These are phyloP conservation scores for Peromyscus aztecus DNA, from an alignment of 2,797 vertebrate genomes.

Conservation along the genomic window DNA sequence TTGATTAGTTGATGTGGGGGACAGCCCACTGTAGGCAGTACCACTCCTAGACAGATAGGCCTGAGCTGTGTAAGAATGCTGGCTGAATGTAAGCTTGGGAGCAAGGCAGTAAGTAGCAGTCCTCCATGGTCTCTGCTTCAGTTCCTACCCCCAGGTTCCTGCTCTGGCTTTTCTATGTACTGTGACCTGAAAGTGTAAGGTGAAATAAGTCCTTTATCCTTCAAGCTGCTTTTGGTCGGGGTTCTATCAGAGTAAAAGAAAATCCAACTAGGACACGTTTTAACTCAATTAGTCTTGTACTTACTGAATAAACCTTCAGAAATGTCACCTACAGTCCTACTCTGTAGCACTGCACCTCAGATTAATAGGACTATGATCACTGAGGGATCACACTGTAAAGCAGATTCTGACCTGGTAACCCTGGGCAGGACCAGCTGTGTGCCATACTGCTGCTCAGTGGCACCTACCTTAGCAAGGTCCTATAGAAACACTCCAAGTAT, in stretches of 20 bases:
- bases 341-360: neutral
- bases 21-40: neutral
- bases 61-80: neutral
- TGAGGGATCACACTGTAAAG: neutral
- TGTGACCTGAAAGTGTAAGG: neutral
- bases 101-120: neutral
- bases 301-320: slow-evolving; percentile 3
- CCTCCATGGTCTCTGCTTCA: neutral
- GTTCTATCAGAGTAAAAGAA: neutral
- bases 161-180: neutral
- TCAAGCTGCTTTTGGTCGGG: neutral
- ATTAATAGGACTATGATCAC: slow-evolving; percentile 1
- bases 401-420: neutral
- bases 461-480: neutral
- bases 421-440: neutral
- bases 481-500: neutral
- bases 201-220: neutral
- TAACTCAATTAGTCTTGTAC: neutral
- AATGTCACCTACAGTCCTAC: slow-evolving; percentile 36
- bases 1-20: neutral
- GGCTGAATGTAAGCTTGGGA: neutral
- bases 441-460: neutral
- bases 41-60: neutral
- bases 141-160: neutral
- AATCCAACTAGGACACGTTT: neutral